These are phyloP conservation scores for Meloidogyne floridensis DNA, from an alignment of 1,140 invertebrate genomes.

Conservation along the genomic window DNA sequence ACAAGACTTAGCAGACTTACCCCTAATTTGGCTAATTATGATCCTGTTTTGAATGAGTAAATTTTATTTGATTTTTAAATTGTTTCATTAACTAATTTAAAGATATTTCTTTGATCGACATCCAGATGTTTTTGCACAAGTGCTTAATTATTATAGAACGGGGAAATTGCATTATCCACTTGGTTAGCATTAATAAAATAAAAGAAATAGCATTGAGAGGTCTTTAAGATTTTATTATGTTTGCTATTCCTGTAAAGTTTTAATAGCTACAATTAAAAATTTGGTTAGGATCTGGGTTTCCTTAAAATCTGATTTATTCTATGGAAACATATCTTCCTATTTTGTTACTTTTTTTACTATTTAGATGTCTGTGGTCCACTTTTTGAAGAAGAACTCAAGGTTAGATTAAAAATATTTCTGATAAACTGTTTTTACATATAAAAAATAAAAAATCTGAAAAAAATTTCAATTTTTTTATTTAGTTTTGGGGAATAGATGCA, in stretches of 20 bases:
- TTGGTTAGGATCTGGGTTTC: too few species aligned
- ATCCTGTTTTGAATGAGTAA: constrained; percentile 93
- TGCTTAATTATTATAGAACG: constrained; percentile 86
- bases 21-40: constrained; percentile 88
- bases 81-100: neutral
- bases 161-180: constrained; percentile 67
- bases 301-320: too few species aligned
- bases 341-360: neutral
- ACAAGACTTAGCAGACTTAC: constrained; percentile 83
- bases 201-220: neutral
- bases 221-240: too few species aligned
- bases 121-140: constrained; percentile 92
- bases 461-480: constrained; percentile 67
- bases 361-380: constrained; percentile 90
- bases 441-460: neutral
- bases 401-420: constrained; percentile 28
- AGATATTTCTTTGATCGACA: constrained; percentile 92
- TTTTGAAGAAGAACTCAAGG: constrained; percentile 84
- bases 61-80: constrained; percentile 87
- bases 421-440: neutral
- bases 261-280: too few species aligned
- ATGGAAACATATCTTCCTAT: neutral
- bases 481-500: constrained; percentile 92
- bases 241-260: too few species aligned
- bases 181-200: constrained; percentile 36